Evolutionary conservation across 1,140 invertebrate genomes (phyloP), one percentile per base, ranked within the genome.

Genomic region (Hesperophylax magnus): DNA sequence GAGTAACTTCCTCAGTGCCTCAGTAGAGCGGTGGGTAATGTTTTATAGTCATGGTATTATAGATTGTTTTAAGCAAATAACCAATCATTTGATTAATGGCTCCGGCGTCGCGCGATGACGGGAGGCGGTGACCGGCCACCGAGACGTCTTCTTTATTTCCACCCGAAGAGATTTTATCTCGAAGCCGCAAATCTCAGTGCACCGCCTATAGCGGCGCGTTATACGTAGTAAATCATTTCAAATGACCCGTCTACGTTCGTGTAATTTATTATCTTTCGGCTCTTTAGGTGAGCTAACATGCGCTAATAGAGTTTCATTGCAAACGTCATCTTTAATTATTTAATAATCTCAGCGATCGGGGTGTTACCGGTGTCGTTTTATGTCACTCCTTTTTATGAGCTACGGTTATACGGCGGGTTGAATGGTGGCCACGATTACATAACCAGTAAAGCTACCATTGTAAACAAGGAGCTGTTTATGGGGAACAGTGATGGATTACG

Each of bases 301-400:
- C 54, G 67, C 74, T 77, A 81, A 77, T 77, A 74, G 79, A 67
- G 63, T 67, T 79, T 22, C 78, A 80, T 80, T 80, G 78, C 56
- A 18, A 67, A 81, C 79, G 79, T 81, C 79, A 81, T 75, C 61
- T 81, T 81, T 81, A 81, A 81, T 81, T 81, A 76, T 76, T 79
- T 47, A 72, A 60, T 58, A 65, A 63, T 65, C 79, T 76, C 61
- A 67, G 65, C 61, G 75, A 53, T 18, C 74, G 56, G 72, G 72
- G 53, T 60, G 72, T 58, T 76, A 24, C 56, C 54, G n/a, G 39
- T 53, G 79, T 77, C 79, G 74, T 71, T 72, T 52, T 17, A 27
- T 60, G 60, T 71, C 78, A 79, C 31, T 71, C 65, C 77, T 78
- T 77, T 61, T 78, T 71, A 72, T 20, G 52, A 71, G 54, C 60